Base-by-base conservation (phyloP, 2,797 vertebrate genomes). In the Lycodopsis pacificus region DNA sequence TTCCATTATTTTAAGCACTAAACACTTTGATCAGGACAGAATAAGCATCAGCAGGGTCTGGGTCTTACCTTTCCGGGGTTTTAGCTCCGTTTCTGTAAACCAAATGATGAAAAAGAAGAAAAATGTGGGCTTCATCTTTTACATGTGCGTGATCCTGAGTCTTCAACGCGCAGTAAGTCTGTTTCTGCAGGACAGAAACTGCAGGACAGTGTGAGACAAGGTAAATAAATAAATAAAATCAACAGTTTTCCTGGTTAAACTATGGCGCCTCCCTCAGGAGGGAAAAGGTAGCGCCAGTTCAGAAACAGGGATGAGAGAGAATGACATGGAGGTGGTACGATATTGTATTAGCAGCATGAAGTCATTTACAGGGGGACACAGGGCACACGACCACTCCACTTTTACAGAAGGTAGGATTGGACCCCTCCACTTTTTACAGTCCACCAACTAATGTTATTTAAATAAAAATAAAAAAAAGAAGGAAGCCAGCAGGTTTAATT, bases 241-340 rank as follows among this genome's bases (percentile, higher is more conserved):
- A 27, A 77, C 64, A 65, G 64, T 79, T 75, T 76, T 65, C 53
- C 56, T 49, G 15, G 70, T 86, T 88, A 62, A 90, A 81, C 80
- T 81, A 30, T 90, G 85, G 91, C 94, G 94, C 94, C 94, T 42
- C 92, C 94, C 87, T 86, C 86, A 88, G 95, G 93, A 82, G 42
- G 84, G n/a, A 54, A 9, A 27, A 0, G 44, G 64, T 4, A 68
- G 25, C 1, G 22, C 7, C n/a, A 17, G 8, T 1, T 53, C 2
- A 2, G n/a, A 22, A 8, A 22, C 27, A 46, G 15, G 44, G 44
- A 46, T 7, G 15, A 19, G 44, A 46, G 6, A 46, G 15, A 19
- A 46, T 46, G 17, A 49, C 7, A 10, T 20, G 46, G 19, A 49
- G 3, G 46, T 20, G 48, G 20, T 49, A 7, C 20, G 19, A 49